Percentiles rank a stretch among this genome's conserved stretches.
phyloP scores from a whole-genome alignment of 2,888 invertebrate species.

The Ormyrus nitidulus region DNA sequence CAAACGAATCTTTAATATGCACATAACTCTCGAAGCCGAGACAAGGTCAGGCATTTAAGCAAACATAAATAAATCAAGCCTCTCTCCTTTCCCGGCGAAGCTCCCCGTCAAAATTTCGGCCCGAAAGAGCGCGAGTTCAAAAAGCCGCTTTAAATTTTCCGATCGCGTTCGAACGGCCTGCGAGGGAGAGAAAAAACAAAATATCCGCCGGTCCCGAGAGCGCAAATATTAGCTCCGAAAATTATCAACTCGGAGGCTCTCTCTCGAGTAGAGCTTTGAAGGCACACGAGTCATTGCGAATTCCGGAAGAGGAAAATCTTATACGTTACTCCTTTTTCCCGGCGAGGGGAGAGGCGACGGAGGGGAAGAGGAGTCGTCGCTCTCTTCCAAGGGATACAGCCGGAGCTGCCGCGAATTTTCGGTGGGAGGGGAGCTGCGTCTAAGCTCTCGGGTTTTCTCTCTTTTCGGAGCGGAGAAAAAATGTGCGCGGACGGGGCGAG shows the following conservation, averaged over 20 bases:
- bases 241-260: neutral
- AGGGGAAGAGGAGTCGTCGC: conserved; percentile 22
- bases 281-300: conserved; percentile 34
- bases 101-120: too few species aligned
- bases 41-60: too few species aligned
- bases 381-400: conserved; percentile 36
- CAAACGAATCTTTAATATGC: too few species aligned
- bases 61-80: too few species aligned
- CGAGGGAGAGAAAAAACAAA: conserved; percentile 19
- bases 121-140: neutral
- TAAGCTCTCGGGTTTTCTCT: neutral
- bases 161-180: too few species aligned
- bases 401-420: conserved; percentile 36
- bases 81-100: too few species aligned
- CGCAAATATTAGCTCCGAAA: conserved; percentile 24
- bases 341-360: conserved; percentile 32
- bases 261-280: conserved; percentile 13
- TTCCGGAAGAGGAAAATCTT: conserved; percentile 51
- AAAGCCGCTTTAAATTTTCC: too few species aligned
- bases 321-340: conserved; percentile 33
- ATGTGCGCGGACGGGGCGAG: conserved; percentile 4
- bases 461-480: neutral
- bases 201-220: conserved; percentile 7
- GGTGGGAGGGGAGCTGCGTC: neutral
- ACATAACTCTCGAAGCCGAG: too few species aligned